These are phyloP conservation scores for Cheumatopsyche charites DNA, from an alignment of 1,140 invertebrate species.

Conservation along the genomic window DNA sequence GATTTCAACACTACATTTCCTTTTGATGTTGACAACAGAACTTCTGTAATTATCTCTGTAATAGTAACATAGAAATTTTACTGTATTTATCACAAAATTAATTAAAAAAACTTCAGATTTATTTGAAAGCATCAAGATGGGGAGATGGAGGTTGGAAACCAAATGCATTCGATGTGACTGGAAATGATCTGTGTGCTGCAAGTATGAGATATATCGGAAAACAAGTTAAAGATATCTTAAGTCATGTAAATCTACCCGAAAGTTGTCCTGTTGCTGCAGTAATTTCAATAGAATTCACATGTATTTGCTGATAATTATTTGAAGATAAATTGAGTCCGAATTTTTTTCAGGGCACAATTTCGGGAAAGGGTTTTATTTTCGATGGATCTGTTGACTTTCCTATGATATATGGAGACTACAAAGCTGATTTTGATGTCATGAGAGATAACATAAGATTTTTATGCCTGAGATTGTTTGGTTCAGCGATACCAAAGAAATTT, in stretches of 20 bases:
- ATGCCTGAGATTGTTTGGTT: not conserved
- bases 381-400: not conserved
- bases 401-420: not conserved
- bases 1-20: not conserved
- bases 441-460: not conserved
- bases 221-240: too few species aligned
- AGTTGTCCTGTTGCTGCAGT: too few species aligned
- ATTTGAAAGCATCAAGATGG: not conserved
- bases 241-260: too few species aligned
- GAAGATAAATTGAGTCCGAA: not conserved
- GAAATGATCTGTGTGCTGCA: not conserved
- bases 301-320: too few species aligned
- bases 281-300: too few species aligned
- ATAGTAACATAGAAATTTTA: too few species aligned
- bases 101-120: not conserved
- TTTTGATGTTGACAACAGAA: slow-evolving; percentile 19
- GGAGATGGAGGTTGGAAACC: slow-evolving; percentile 27
- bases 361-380: not conserved
- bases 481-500: not conserved
- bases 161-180: not conserved
- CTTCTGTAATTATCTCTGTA: too few species aligned
- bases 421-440: not conserved
- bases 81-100: too few species aligned
- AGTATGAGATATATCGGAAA: not conserved
- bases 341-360: not conserved